A percentile compares a stretch with the other conserved stretches of the same genome.
Evolutionary conservation across 2,797 vertebrate species (phyloP).

Genomic region (Sebastes matsubarae): DNA sequence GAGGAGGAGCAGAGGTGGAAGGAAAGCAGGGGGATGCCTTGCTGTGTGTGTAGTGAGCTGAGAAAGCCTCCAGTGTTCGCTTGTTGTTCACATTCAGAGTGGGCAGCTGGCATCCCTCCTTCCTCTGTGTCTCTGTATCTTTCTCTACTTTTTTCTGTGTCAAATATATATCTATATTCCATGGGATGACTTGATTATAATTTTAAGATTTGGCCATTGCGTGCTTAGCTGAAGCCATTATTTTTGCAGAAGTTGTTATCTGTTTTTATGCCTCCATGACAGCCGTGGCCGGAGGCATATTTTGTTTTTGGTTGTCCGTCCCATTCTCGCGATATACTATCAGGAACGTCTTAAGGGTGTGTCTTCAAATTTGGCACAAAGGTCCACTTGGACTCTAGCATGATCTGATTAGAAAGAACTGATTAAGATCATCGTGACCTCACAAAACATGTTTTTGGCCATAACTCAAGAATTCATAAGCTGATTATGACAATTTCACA

Average conservation of each 20-base stretch:
- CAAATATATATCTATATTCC: neutral
- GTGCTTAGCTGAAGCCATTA: neutral
- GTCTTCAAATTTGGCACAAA: too few species aligned
- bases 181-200: neutral
- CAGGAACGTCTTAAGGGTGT: neutral
- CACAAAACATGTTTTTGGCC: neutral
- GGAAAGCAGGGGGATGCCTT: constrained; percentile 41
- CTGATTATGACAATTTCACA: neutral
- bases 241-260: neutral
- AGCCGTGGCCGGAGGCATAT: neutral
- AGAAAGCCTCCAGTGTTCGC: constrained; percentile 41
- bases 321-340: neutral
- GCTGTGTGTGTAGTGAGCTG: constrained; percentile 28
- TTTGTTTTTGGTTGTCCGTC: neutral
- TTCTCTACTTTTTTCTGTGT: neutral
- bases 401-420: neutral
- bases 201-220: neutral
- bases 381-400: neutral
- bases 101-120: constrained; percentile 23
- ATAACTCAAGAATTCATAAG: neutral
- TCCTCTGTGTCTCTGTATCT: neutral
- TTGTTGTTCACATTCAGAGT: constrained; percentile 26
- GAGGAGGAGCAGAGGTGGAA: constrained; percentile 40
- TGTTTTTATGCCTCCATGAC: neutral
- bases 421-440: neutral